Evolutionary conservation across 2,113 vertebrate species (phyloP).

Genomic region (Fulmarus glacialis): DNA sequence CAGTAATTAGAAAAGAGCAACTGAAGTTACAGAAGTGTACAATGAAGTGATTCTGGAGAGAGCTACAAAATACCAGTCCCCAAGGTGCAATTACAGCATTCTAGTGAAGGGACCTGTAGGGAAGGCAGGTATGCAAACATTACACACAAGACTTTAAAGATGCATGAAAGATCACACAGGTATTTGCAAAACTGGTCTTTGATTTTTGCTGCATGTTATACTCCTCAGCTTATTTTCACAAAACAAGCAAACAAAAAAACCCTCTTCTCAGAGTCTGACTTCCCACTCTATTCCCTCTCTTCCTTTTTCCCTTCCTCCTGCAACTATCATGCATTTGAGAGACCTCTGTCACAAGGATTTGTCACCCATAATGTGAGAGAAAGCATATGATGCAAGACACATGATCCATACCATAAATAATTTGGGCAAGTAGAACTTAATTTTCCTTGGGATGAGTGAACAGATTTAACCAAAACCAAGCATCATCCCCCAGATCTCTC

Average conservation of each 20-base stretch:
- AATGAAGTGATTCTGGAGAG: neutral
- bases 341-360: neutral
- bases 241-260: neutral
- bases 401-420: neutral
- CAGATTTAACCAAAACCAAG: neutral
- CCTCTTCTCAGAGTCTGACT: neutral
- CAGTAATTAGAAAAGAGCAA: conserved; percentile 17
- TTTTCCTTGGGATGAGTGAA: neutral
- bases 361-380: neutral
- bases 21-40: neutral
- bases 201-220: neutral
- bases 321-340: neutral
- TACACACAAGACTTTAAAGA: neutral
- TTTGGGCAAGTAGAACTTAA: neutral
- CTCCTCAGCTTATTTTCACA: neutral
- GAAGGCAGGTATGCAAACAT: neutral
- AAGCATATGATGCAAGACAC: neutral
- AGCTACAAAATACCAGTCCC: neutral
- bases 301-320: neutral
- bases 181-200: neutral
- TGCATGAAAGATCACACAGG: neutral
- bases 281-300: neutral
- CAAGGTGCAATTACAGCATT: neutral
- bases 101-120: neutral
- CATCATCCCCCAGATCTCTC: neutral